Percentiles rank a stretch among this genome's conserved stretches.
phyloP scores from a whole-genome alignment of 2,113 vertebrate species.

The Taurulus bubalis region DNA sequence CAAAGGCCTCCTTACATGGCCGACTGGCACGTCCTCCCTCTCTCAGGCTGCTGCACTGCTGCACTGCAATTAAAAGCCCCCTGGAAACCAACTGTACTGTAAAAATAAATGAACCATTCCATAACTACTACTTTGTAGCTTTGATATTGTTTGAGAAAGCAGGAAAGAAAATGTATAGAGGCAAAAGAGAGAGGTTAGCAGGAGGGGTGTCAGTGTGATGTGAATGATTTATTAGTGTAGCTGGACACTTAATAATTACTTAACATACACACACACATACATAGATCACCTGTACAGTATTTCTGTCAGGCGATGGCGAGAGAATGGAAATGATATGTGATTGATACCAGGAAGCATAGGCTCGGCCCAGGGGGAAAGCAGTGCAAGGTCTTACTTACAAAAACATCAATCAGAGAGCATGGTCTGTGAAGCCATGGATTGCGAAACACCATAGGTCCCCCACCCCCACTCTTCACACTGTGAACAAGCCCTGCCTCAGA shows the following conservation, averaged over 20 bases:
- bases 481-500: constrained; percentile 56
- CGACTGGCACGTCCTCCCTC: constrained; percentile 30
- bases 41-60: constrained; percentile 42
- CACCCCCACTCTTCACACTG: constrained; percentile 54
- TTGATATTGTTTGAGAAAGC: constrained; percentile 49
- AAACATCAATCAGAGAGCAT: constrained; percentile 84
- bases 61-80: constrained; percentile 58
- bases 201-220: constrained; percentile 50
- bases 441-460: constrained; percentile 64
- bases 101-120: constrained; percentile 22
- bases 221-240: constrained; percentile 82
- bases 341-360: constrained; percentile 84
- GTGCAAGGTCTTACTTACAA: constrained; percentile 87
- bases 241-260: constrained; percentile 87
- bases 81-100: constrained; percentile 40
- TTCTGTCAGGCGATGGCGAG: constrained; percentile 80
- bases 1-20: constrained; percentile 61
- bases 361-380: constrained; percentile 67
- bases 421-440: constrained; percentile 67
- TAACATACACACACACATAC: constrained; percentile 79
- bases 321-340: constrained; percentile 86
- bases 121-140: constrained; percentile 1
- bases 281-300: constrained; percentile 86
- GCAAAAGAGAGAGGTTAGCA: constrained; percentile 43
- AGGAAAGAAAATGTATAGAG: constrained; percentile 46